Percentiles rank a stretch among this genome's conserved stretches.
phyloP scores from a whole-genome alignment of 2,888 invertebrate species.

The Seira musarum region DNA sequence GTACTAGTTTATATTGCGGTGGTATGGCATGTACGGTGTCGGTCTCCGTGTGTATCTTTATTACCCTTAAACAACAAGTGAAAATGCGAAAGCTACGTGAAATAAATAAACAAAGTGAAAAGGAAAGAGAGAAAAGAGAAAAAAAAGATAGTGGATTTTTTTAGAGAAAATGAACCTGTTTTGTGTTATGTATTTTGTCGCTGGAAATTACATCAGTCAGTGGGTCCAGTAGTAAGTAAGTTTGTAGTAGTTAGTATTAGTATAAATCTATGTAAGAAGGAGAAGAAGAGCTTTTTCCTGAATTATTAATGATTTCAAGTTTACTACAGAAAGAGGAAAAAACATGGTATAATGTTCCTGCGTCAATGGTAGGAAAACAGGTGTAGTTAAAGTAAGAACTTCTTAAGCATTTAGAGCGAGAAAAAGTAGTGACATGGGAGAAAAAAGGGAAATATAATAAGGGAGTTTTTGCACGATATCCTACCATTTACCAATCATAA shows the following conservation, averaged over 20 bases:
- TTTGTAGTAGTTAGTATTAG: too few species aligned
- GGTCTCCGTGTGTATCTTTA: too few species aligned
- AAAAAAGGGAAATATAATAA: constrained; percentile 12
- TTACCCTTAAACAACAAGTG: constrained; percentile 25
- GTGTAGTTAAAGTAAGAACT: constrained; percentile 6
- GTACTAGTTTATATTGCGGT: too few species aligned
- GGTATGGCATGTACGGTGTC: too few species aligned
- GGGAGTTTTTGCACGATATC: constrained; percentile 42
- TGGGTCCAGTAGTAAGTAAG: too few species aligned
- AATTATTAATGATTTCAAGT: constrained; percentile 4
- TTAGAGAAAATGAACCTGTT: neutral
- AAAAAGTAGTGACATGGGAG: neutral
- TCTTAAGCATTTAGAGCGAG: neutral
- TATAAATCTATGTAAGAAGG: too few species aligned
- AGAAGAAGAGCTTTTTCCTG: neutral
- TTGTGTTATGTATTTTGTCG: neutral
- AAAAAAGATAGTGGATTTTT: neutral
- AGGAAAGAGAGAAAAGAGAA: too few species aligned
- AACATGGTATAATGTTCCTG: neutral
- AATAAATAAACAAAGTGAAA: constrained; percentile 25
- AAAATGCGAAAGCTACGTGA: constrained; percentile 21
- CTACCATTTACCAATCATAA: constrained; percentile 34
- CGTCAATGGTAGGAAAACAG: constrained; percentile 11
- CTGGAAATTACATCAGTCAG: too few species aligned
- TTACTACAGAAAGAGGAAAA: too few species aligned